These are phyloP conservation scores for Carlito syrichta DNA, from an alignment of 2,113 vertebrate genomes.

Conservation along the genomic window DNA sequence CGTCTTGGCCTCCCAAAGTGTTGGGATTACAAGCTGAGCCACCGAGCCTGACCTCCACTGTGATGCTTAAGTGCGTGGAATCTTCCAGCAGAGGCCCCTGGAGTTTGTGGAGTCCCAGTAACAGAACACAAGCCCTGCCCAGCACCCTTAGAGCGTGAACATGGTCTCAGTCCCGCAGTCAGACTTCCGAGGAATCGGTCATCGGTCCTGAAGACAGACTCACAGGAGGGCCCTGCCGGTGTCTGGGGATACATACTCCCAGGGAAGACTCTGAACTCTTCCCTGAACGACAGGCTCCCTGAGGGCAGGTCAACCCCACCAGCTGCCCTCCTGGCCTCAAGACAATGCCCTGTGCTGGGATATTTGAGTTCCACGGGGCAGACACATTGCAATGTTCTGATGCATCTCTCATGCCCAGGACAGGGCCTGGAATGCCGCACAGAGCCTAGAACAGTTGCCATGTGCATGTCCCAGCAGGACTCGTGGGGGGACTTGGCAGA, in stretches of 20 bases:
- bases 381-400: rapidly evolving
- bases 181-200: too few species aligned
- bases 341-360: not conserved
- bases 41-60: too few species aligned
- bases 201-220: not conserved
- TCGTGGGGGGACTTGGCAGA: rapidly evolving
- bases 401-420: rapidly evolving
- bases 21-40: too few species aligned
- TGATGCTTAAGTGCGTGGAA: rapidly evolving
- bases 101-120: not conserved
- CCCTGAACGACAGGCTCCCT: rapidly evolving
- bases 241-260: rapidly evolving
- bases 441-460: not conserved
- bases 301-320: too few species aligned
- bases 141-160: rapidly evolving
- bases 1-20: too few species aligned
- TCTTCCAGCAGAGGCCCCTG: not conserved
- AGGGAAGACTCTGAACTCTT: not conserved
- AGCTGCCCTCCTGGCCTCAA: rapidly evolving
- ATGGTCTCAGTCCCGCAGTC: rapidly evolving
- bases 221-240: not conserved
- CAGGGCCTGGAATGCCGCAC: rapidly evolving
- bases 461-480: rapidly evolving
- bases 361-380: rapidly evolving
- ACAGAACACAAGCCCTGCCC: rapidly evolving